Percentiles rank a stretch among this genome's conserved stretches.
Evolutionary conservation across 2,797 vertebrate genomes (phyloP).

Genomic region (Melanotaenia parkinsoni): DNA sequence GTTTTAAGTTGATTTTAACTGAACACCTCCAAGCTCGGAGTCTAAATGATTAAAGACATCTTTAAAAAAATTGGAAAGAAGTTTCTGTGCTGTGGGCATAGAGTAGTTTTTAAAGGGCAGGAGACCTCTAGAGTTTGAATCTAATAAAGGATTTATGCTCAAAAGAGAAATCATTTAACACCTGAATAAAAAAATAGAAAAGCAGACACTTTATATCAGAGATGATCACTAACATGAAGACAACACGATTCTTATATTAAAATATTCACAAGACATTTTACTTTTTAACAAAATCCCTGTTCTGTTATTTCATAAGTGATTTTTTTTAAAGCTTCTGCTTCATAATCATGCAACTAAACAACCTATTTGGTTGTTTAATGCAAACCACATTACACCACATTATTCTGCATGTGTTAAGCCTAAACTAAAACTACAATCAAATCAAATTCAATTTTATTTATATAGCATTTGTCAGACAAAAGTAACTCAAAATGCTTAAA

Average conservation of each 20-base stretch:
- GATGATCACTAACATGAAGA: background rate
- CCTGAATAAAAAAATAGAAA: slow-evolving; percentile 1
- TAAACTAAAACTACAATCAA: slow-evolving; percentile 38
- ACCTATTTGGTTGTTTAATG: slow-evolving; percentile 26
- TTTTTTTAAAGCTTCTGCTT: slow-evolving; percentile 16
- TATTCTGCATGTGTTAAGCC: slow-evolving; percentile 35
- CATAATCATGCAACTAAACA: slow-evolving; percentile 4
- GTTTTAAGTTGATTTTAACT: slow-evolving; percentile 42
- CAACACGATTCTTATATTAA: background rate
- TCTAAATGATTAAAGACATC: slow-evolving; percentile 61
- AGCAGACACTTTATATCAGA: background rate
- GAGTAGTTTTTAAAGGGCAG: slow-evolving; percentile 35
- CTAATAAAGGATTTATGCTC: slow-evolving; percentile 59
- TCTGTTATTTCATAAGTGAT: slow-evolving; percentile 9
- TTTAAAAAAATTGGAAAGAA: slow-evolving; percentile 28
- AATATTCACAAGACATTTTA: no score
- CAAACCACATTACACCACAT: slow-evolving; percentile 14
- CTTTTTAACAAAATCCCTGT: slow-evolving; percentile 12
- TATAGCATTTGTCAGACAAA: no score
- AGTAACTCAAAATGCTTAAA: no score
- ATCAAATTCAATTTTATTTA: no score
- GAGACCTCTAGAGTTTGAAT: slow-evolving; percentile 33
- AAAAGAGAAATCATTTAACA: slow-evolving; percentile 42
- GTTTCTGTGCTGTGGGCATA: slow-evolving; percentile 9
- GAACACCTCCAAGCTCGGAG: slow-evolving; percentile 28